These are phyloP conservation scores for Drosophila testacea DNA, from an alignment of 2,888 invertebrate genomes.

Conservation along the genomic window DNA sequence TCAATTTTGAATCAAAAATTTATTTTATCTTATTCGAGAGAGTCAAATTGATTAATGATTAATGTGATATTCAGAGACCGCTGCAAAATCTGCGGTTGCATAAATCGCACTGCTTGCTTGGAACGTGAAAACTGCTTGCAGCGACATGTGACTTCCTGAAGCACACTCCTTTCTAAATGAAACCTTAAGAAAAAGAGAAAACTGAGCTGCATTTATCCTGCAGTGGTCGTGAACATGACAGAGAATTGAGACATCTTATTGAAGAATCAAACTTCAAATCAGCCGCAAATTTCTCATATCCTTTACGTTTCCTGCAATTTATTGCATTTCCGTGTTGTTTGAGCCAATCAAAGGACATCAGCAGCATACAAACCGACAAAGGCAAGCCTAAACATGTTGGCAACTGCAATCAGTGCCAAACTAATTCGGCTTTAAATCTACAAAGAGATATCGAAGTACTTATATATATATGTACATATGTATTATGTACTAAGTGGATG, in stretches of 20 bases:
- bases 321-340: slow-evolving; percentile 57
- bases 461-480: background rate
- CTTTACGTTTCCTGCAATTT: slow-evolving; percentile 62
- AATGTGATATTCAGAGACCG: background rate
- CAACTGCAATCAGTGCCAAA: slow-evolving; percentile 31
- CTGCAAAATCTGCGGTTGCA: background rate
- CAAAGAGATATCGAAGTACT: background rate
- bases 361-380: slow-evolving; percentile 13
- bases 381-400: slow-evolving; percentile 16
- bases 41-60: background rate
- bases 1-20: too few relatives aligned
- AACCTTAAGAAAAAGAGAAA: slow-evolving; percentile 33
- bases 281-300: slow-evolving; percentile 57
- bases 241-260: slow-evolving; percentile 17
- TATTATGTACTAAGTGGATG: background rate
- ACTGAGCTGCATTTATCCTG: slow-evolving; percentile 12
- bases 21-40: too few relatives aligned
- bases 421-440: slow-evolving; percentile 7
- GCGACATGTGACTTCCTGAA: too few relatives aligned
- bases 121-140: background rate
- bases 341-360: slow-evolving; percentile 49
- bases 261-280: slow-evolving; percentile 54
- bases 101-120: background rate
- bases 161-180: slow-evolving; percentile 22
- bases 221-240: slow-evolving; percentile 5